Conservation (phyloP, 1,140 invertebrate genomes). For the Hylaeus anthracinus region DNA sequence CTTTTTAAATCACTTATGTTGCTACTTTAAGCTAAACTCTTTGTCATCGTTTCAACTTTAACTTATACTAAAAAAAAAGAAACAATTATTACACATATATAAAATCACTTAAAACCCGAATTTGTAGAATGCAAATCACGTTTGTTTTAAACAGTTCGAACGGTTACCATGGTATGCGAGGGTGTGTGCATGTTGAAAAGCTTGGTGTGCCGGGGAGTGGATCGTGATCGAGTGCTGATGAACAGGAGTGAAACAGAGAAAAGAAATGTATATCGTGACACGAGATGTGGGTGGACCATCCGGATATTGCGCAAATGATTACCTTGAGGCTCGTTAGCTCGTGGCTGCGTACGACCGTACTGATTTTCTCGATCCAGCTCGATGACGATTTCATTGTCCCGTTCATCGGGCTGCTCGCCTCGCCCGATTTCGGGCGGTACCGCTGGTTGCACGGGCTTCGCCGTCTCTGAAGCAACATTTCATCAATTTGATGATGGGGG, state of each 20-base stretch:
- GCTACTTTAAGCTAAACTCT: no score
- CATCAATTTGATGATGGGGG: slow-evolving; percentile 61
- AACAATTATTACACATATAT: no score
- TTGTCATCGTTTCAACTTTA: no score
- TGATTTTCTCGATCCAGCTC: slow-evolving; percentile 81
- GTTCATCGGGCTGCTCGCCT: slow-evolving; percentile 77
- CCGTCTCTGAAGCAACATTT: slow-evolving; percentile 79
- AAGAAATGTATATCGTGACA: slow-evolving; percentile 38
- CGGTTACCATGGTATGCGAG: background rate
- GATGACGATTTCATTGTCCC: slow-evolving; percentile 81
- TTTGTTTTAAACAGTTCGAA: no score
- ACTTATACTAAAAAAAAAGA: no score
- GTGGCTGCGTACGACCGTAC: slow-evolving; percentile 80
- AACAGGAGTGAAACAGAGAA: slow-evolving; percentile 61
- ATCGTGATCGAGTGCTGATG: background rate
- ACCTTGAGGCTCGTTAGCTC: slow-evolving; percentile 81
- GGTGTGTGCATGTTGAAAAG: background rate
- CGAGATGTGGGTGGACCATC: slow-evolving; percentile 38
- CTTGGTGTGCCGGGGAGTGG: background rate
- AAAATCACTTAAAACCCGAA: no score
- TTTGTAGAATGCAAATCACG: no score
- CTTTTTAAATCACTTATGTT: no score
- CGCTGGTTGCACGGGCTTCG: slow-evolving; percentile 77
- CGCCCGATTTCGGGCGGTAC: slow-evolving; percentile 75
- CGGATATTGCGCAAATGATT: slow-evolving; percentile 65